phyloP scores from a whole-genome alignment of 1,140 invertebrate species.

The Plodia interpunctella region DNA sequence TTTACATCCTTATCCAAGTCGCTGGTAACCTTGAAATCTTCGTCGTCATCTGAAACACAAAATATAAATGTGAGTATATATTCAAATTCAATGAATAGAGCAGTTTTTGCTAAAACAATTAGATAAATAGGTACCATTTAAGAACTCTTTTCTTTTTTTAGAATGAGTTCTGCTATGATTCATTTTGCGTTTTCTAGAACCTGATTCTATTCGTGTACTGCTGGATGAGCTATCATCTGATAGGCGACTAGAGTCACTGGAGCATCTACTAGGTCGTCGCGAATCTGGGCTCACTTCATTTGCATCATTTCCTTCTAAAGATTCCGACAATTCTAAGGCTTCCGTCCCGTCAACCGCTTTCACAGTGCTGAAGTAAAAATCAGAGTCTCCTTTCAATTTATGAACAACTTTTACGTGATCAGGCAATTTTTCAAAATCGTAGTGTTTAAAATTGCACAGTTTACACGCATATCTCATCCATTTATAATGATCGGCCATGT shows the following conservation, averaged over 20 bases:
- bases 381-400: slow-evolving; percentile 63
- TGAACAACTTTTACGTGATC: slow-evolving; percentile 77
- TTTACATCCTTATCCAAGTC: slow-evolving; percentile 27
- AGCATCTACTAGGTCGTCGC: slow-evolving; percentile 60
- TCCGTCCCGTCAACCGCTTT: slow-evolving; percentile 62
- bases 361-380: slow-evolving; percentile 64
- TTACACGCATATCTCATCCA: slow-evolving; percentile 78
- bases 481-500: slow-evolving; percentile 77
- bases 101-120: no score
- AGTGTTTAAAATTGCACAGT: slow-evolving; percentile 78
- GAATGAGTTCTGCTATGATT: slow-evolving; percentile 33
- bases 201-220: slow-evolving; percentile 42
- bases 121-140: slow-evolving; percentile 29
- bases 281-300: slow-evolving; percentile 49
- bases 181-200: slow-evolving; percentile 55
- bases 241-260: slow-evolving; percentile 62
- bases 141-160: slow-evolving; percentile 48
- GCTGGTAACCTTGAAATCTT: slow-evolving; percentile 28
- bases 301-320: slow-evolving; percentile 32
- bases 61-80: no score
- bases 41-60: slow-evolving; percentile 41
- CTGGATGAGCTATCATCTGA: slow-evolving; percentile 67
- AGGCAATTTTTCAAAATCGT: slow-evolving; percentile 74
- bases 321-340: slow-evolving; percentile 46
- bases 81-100: no score